Evolutionary conservation across 2,888 invertebrate species (phyloP).

Genomic region (Bruchidius siliquastri): DNA sequence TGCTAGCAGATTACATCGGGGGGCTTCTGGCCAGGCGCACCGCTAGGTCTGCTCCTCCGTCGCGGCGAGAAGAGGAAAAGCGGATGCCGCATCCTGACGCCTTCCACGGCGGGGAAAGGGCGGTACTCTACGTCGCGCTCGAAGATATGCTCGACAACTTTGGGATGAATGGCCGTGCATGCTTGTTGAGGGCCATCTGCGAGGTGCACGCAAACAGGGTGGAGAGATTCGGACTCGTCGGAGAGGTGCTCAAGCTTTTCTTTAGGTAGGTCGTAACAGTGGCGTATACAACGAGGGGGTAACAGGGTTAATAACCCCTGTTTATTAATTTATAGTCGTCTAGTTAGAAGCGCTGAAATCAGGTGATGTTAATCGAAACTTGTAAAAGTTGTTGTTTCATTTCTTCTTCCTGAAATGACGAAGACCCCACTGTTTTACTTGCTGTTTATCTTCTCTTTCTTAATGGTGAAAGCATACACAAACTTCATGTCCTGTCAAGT

Average conservation of each 20-base stretch:
- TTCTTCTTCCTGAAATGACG: too few species aligned
- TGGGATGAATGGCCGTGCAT: slow-evolving; percentile 78
- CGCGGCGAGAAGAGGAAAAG: slow-evolving; percentile 45
- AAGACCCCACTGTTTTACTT: too few species aligned
- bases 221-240: slow-evolving; percentile 72
- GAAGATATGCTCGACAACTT: slow-evolving; percentile 78
- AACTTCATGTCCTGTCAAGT: too few species aligned
- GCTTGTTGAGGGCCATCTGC: slow-evolving; percentile 76
- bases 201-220: slow-evolving; percentile 79
- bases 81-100: slow-evolving; percentile 36
- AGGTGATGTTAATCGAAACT: too few species aligned
- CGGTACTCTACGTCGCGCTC: slow-evolving; percentile 69
- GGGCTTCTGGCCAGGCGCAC: slow-evolving; percentile 60
- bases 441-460: too few species aligned
- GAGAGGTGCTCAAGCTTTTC: slow-evolving; percentile 77
- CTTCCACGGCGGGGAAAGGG: slow-evolving; percentile 80
- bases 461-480: too few species aligned
- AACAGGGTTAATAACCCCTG: too few species aligned
- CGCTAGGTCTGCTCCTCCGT: slow-evolving; percentile 37
- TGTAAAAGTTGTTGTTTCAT: too few species aligned
- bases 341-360: too few species aligned
- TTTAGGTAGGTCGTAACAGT: slow-evolving; percentile 61
- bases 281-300: too few species aligned
- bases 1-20: slow-evolving; percentile 69
- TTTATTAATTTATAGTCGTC: too few species aligned